These are phyloP conservation scores for Amblyraja radiata DNA, from an alignment of 2,797 vertebrate species.

Conservation along the genomic window DNA sequence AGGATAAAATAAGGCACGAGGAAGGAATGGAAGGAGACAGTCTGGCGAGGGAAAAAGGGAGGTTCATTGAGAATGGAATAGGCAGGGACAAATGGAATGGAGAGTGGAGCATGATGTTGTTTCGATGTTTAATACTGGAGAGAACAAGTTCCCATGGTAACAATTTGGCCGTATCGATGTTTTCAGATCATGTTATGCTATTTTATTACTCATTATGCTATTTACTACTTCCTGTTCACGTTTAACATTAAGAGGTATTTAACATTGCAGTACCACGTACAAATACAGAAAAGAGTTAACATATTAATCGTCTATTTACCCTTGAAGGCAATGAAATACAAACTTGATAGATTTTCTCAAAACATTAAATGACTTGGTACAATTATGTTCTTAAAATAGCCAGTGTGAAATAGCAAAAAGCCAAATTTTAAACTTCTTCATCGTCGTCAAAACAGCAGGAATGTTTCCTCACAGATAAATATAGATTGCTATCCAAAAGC, in stretches of 20 bases:
- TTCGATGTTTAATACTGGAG: neutral
- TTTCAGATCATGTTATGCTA: neutral
- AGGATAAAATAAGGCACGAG: neutral
- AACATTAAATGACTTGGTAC: neutral
- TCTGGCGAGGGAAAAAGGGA: neutral
- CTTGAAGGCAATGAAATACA: neutral
- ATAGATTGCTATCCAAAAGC: neutral
- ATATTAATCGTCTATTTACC: neutral
- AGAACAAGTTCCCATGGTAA: neutral
- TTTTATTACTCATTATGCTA: neutral
- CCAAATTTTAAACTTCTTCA: neutral
- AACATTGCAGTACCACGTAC: neutral
- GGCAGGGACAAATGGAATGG: neutral
- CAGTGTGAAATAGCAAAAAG: neutral
- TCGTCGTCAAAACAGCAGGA: neutral
- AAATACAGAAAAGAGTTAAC: neutral
- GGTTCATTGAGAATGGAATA: neutral
- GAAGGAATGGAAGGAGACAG: neutral
- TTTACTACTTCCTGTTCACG: neutral
- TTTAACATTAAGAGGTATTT: neutral
- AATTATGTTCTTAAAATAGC: neutral
- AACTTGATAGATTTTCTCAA: neutral
- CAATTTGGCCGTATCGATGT: neutral
- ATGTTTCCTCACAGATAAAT: neutral
- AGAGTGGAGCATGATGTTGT: no score